Conservation (phyloP, 2,797 vertebrate species). For the Falco cherrug region DNA sequence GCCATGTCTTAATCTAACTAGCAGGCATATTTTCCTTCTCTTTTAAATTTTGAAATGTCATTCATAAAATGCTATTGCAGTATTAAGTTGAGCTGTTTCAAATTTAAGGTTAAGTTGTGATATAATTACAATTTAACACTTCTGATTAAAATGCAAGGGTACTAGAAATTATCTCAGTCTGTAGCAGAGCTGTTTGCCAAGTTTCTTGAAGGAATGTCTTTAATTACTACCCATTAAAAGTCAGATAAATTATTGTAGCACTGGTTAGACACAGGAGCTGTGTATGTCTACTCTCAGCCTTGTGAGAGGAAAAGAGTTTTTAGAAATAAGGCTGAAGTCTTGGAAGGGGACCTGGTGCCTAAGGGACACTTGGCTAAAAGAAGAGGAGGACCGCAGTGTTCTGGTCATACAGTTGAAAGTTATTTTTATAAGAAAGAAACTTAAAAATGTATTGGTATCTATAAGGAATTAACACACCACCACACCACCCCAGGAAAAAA, state of each 20-base stretch:
- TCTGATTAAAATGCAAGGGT: not conserved
- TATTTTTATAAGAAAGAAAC: not conserved
- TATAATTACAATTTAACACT: not conserved
- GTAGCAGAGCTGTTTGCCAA: not conserved
- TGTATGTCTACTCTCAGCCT: not conserved
- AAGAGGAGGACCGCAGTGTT: not conserved
- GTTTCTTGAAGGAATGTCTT: not conserved
- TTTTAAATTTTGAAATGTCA: not conserved
- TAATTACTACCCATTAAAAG: not conserved
- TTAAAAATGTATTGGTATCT: not conserved
- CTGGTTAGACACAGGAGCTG: not conserved
- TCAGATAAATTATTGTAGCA: not conserved
- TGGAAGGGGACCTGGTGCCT: not conserved
- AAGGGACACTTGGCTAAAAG: not conserved
- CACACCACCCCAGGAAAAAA: not conserved
- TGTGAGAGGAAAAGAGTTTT: not conserved
- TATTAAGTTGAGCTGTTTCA: not conserved
- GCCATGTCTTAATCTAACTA: not conserved
- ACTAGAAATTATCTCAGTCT: not conserved
- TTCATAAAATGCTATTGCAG: not conserved
- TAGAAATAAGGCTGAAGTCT: not conserved
- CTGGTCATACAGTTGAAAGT: not conserved
- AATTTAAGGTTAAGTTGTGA: not conserved
- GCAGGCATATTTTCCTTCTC: not conserved
- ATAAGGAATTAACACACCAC: not conserved